Conservation (phyloP, 1,140 invertebrate species). For the Drosophila kikkawai region DNA sequence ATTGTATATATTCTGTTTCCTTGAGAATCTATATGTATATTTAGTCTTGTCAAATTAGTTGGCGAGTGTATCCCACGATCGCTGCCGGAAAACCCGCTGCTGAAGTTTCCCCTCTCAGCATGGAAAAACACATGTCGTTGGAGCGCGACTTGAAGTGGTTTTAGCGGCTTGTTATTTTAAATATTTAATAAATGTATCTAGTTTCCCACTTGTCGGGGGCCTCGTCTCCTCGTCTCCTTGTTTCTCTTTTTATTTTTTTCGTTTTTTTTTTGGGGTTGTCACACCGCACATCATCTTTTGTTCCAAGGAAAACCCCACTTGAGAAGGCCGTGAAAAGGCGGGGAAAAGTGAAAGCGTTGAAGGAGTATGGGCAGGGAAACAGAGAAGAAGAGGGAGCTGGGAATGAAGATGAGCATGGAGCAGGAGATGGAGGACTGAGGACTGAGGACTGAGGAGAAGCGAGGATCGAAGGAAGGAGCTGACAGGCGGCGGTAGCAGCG, state of each 20-base stretch:
- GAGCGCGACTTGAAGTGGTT: conserved; percentile 72
- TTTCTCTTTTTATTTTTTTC: conserved; percentile 10
- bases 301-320: conserved; percentile 75
- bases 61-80: conserved; percentile 56
- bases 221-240: neutral
- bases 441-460: neutral
- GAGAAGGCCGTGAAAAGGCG: conserved; percentile 57
- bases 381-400: neutral
- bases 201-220: conserved; percentile 64
- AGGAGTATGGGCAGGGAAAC: conserved; percentile 18
- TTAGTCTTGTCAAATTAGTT: conserved; percentile 59
- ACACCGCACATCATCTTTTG: conserved; percentile 51
- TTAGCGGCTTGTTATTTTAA: conserved; percentile 68
- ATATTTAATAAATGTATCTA: conserved; percentile 84
- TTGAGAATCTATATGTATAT: neutral
- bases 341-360: conserved; percentile 73
- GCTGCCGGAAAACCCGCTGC: conserved; percentile 22
- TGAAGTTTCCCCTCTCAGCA: neutral
- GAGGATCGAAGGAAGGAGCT: conserved; percentile 37
- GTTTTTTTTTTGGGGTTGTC: conserved; percentile 27
- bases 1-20: neutral
- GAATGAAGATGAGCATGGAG: too few relatives aligned
- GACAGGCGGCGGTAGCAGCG: conserved; percentile 48
- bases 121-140: conserved; percentile 44
- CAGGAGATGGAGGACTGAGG: neutral